A percentile compares a stretch with the other conserved stretches of the same genome.
Conservation (phyloP, 1,140 invertebrate species). For the Varroa destructor region DNA sequence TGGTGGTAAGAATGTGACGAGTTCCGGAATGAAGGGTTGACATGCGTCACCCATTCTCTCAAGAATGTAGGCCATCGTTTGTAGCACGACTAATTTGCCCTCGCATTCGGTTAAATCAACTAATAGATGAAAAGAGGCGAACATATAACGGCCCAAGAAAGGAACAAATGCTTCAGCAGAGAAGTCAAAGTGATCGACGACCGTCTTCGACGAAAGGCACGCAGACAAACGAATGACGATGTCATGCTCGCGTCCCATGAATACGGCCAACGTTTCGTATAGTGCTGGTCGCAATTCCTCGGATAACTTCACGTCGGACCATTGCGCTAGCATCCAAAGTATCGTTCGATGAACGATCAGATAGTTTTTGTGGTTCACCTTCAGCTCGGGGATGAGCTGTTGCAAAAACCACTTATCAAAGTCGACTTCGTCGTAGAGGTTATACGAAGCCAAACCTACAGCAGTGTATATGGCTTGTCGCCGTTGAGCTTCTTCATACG, state of each 20-base stretch:
- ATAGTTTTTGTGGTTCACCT: constrained; percentile 58
- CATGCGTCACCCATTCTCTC: constrained; percentile 66
- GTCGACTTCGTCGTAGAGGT: constrained; percentile 80
- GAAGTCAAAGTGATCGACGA: constrained; percentile 42
- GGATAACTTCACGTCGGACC: constrained; percentile 73
- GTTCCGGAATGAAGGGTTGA: constrained; percentile 48
- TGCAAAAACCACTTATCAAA: constrained; percentile 85
- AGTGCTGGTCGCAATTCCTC: constrained; percentile 59
- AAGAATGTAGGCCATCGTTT: constrained; percentile 74
- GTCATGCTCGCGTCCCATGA: constrained; percentile 55
- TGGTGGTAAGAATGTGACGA: constrained; percentile 67
- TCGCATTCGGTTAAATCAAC: background rate
- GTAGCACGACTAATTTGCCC: constrained; percentile 57
- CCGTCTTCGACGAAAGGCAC: constrained; percentile 1
- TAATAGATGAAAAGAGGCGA: constrained; percentile 17
- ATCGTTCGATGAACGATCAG: constrained; percentile 72
- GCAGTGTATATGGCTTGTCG: constrained; percentile 63
- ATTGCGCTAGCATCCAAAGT: constrained; percentile 70
- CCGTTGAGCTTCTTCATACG: constrained; percentile 31
- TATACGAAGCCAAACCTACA: constrained; percentile 71
- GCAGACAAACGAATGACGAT: constrained; percentile 66
- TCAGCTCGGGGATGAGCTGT: constrained; percentile 63
- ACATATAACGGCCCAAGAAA: constrained; percentile 20
- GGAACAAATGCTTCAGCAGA: constrained; percentile 36
- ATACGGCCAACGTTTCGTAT: constrained; percentile 60